A percentile compares a stretch with the other conserved stretches of the same genome.
Conservation (phyloP, 2,797 vertebrate species). For the Chelmon rostratus region DNA sequence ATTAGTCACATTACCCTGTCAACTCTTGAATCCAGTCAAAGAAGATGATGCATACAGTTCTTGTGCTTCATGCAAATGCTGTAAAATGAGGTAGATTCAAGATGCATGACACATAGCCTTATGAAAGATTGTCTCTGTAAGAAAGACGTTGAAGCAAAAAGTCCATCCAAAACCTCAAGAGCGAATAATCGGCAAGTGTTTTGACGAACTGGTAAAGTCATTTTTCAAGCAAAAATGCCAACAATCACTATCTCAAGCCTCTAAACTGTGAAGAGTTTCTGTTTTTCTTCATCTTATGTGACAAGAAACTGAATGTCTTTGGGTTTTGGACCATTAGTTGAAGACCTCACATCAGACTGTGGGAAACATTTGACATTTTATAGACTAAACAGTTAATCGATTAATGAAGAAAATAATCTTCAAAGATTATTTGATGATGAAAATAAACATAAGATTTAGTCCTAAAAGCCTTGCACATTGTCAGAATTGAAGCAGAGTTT, state of each 20-base stretch:
- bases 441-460: background rate
- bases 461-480: background rate
- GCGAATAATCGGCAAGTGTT: background rate
- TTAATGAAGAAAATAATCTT: background rate
- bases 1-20: conserved; percentile 20
- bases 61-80: background rate
- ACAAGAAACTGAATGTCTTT: background rate
- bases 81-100: background rate
- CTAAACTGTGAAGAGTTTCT: background rate
- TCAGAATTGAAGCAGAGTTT: background rate
- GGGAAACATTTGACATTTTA: background rate
- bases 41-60: background rate
- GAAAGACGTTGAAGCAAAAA: background rate
- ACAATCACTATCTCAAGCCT: background rate
- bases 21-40: background rate
- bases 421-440: background rate
- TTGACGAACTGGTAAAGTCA: background rate
- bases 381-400: background rate
- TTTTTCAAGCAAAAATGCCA: background rate
- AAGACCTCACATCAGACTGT: background rate
- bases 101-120: background rate
- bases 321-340: background rate
- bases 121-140: background rate
- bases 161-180: background rate
- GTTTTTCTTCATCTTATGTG: background rate